Percentiles rank a stretch among this genome's conserved stretches.
These are phyloP conservation scores for Drosophila fulvimacula DNA, from an alignment of 2,888 invertebrate genomes.

Conservation along the genomic window DNA sequence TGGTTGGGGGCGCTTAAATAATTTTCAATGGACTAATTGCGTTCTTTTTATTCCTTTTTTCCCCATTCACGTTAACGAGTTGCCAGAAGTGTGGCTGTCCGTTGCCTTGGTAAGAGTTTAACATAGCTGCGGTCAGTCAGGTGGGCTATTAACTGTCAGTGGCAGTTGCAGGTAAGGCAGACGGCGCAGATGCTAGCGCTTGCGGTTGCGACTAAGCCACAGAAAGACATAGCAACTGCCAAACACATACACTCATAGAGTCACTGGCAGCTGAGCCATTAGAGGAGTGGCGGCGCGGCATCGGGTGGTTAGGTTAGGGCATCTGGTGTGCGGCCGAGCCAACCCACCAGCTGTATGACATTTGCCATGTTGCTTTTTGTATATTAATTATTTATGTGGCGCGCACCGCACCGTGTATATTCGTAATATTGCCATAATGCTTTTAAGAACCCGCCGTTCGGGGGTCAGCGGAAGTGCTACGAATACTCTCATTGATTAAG, in stretches of 20 bases:
- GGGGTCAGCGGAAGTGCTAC: slow-evolving; percentile 21
- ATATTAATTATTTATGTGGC: slow-evolving; percentile 66
- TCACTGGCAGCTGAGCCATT: not conserved
- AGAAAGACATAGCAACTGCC: slow-evolving; percentile 17
- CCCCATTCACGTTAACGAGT: slow-evolving; percentile 18
- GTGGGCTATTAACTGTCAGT: slow-evolving; percentile 65
- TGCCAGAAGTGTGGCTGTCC: slow-evolving; percentile 18
- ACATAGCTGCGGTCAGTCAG: slow-evolving; percentile 31
- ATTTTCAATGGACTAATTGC: slow-evolving; percentile 48
- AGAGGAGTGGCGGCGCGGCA: not conserved
- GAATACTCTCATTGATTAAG: slow-evolving; percentile 39
- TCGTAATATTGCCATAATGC: slow-evolving; percentile 64
- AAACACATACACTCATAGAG: slow-evolving; percentile 2
- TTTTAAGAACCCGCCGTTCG: slow-evolving; percentile 39
- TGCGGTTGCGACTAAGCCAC: slow-evolving; percentile 61
- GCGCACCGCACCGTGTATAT: slow-evolving; percentile 52
- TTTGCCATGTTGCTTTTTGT: slow-evolving; percentile 61
- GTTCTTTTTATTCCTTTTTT: slow-evolving; percentile 8
- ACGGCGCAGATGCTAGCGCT: slow-evolving; percentile 39
- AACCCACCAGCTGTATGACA: slow-evolving; percentile 20
- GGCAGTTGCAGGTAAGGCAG: slow-evolving; percentile 51
- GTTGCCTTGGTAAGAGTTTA: slow-evolving; percentile 14
- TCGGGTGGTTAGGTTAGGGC: not conserved
- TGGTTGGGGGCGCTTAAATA: slow-evolving; percentile 54
- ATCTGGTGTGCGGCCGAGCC: slow-evolving; percentile 39